Conservation (phyloP, 2,113 vertebrate genomes). For the Conger conger region DNA sequence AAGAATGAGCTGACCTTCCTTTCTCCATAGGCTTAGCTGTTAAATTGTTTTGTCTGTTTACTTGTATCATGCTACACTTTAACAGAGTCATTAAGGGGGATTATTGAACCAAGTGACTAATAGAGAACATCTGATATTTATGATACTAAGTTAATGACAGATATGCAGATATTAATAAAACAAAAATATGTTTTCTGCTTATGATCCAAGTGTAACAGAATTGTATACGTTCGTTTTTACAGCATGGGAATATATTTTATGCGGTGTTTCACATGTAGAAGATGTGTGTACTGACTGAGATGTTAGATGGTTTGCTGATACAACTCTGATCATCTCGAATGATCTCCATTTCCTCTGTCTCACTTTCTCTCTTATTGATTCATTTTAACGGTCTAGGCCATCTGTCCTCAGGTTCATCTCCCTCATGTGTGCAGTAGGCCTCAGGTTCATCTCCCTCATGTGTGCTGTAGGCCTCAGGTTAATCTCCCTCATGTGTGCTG, state of each 20-base stretch:
- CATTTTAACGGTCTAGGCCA: background rate
- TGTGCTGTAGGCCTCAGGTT: background rate
- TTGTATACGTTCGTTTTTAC: background rate
- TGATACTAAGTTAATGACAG: background rate
- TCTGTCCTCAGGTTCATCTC: background rate
- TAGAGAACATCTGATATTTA: background rate
- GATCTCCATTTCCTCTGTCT: background rate
- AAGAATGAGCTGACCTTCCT: background rate
- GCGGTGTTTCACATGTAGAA: background rate
- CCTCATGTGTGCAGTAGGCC: background rate
- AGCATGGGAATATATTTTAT: constrained; percentile 2
- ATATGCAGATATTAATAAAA: background rate
- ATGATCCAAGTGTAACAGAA: background rate
- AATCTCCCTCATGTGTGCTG: background rate
- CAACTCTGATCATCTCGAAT: background rate
- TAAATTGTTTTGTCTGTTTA: background rate
- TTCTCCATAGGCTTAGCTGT: background rate
- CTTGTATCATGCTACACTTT: background rate
- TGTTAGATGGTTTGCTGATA: background rate
- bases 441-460: background rate
- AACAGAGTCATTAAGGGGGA: background rate
- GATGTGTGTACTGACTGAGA: background rate
- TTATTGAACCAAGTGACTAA: background rate
- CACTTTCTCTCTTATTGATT: background rate
- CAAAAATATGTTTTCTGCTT: background rate